Conservation (phyloP, 2,888 invertebrate species). For the Melangyna quadrimaculata region DNA sequence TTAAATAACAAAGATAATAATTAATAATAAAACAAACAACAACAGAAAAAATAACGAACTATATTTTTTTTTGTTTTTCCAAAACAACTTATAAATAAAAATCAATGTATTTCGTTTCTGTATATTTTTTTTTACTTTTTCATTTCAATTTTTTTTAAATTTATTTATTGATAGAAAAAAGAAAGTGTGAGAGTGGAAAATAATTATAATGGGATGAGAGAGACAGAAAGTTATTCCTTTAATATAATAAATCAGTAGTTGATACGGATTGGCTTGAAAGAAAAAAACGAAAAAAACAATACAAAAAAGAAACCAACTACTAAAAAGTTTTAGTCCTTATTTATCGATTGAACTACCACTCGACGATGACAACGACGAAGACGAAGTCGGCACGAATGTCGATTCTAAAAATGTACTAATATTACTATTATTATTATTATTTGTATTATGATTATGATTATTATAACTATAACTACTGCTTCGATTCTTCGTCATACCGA, state of each 20-base stretch:
- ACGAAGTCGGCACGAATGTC: neutral
- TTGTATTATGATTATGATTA: constrained; percentile 29
- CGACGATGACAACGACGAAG: constrained; percentile 52
- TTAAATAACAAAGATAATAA: constrained; percentile 39
- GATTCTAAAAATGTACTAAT: constrained; percentile 42
- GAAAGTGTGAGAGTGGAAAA: constrained; percentile 33
- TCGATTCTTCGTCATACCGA: constrained; percentile 53
- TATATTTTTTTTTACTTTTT: constrained; percentile 20
- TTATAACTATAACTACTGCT: constrained; percentile 65
- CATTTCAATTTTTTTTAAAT: neutral
- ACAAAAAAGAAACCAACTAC: constrained; percentile 51
- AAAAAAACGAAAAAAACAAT: constrained; percentile 11
- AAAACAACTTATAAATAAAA: constrained; percentile 29
- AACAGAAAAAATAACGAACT: constrained; percentile 40
- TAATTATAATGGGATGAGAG: constrained; percentile 54
- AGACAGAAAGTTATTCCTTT: constrained; percentile 25
- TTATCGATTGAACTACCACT: constrained; percentile 67
- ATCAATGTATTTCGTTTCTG: constrained; percentile 13
- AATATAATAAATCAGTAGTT: constrained; percentile 17
- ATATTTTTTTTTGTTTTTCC: neutral
- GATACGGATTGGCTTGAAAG: constrained; percentile 38
- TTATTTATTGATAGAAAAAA: constrained; percentile 18
- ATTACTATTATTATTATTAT: constrained; percentile 31
- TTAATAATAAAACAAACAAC: constrained; percentile 21
- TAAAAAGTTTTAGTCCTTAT: constrained; percentile 53